Base-by-base conservation (phyloP, 1,140 invertebrate species). In the Tetragnatha versicolor region DNA sequence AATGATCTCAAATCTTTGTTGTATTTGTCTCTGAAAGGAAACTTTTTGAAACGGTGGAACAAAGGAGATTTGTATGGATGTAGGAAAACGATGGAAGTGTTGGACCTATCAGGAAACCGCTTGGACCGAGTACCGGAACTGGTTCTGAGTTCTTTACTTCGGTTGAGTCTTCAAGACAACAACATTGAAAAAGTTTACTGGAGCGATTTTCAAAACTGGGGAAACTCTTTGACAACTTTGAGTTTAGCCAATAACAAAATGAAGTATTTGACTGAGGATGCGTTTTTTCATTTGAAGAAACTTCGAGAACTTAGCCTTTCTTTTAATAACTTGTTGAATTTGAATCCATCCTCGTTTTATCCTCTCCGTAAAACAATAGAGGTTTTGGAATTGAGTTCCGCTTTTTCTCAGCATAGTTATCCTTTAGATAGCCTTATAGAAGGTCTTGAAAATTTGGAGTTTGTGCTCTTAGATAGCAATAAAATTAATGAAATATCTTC, bases 401-500 rank as follows among this genome's bases (percentile, higher is more conserved):
- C 72, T 7, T 63, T 75, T 25, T n/a, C 4, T 47, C 4, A 47
- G 0, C 25, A 35, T 12, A 60, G 37, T 22, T 27, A 69, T 12
- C 51, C 37, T 0, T 14, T 53, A 22, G 49, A 60, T 3, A n/a
- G n/a, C 0, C 17, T 53, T n/a, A 25, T 63, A 17, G 87, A 89
- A 60, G 90, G 90, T 0, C 86, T 96, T 2, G 88, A 87, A 55
- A 81, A 79, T 22, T 53, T 97, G 0, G 89, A 91, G 81, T 95
- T 93, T 93, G 86, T 97, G 37, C 92, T 93, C 7, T 85, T 96
- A 73, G 94, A 97, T 85, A 94, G 95, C 84, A 97, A 97, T 82
- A 92, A 94, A 83, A 90, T 95, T 79, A 90, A 91, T 82, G 88
- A 87, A 0, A 87, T 95, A 1, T 89, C 90, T 17, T 86, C 90